These are phyloP conservation scores for Neolamprologus modestus DNA, from an alignment of 2,113 vertebrate species.

Conservation along the genomic window DNA sequence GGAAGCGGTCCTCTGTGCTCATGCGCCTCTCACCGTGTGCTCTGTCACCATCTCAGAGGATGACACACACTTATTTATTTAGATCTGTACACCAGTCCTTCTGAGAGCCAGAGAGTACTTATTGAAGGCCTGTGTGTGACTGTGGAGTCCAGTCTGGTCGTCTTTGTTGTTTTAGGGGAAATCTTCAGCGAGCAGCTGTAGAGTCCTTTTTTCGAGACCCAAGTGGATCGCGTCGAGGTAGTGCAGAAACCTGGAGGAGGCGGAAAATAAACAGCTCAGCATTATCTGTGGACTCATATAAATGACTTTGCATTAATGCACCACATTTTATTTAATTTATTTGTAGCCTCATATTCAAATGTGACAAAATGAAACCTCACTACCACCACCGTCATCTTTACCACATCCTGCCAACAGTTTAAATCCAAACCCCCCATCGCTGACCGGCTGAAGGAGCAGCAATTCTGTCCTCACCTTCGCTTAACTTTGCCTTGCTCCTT, in stretches of 20 bases:
- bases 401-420: slow-evolving; percentile 6
- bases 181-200: slow-evolving; percentile 75
- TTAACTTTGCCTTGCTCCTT: slow-evolving; percentile 88
- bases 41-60: neutral
- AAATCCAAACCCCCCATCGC: neutral
- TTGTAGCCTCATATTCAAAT: neutral
- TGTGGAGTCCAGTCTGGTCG: neutral
- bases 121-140: neutral
- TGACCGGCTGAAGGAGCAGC: neutral
- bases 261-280: neutral
- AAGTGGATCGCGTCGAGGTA: slow-evolving; percentile 89
- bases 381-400: neutral
- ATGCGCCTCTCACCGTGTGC: neutral
- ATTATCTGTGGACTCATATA: neutral
- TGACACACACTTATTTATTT: neutral
- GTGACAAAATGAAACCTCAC: neutral
- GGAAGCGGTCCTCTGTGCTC: neutral
- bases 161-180: slow-evolving; percentile 74
- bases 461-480: slow-evolving; percentile 76
- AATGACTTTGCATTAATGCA: neutral
- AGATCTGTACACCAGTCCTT: neutral
- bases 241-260: slow-evolving; percentile 84
- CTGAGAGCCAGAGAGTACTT: neutral
- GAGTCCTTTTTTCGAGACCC: slow-evolving; percentile 76
- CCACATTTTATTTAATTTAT: neutral